A percentile compares a stretch with the other conserved stretches of the same genome.
These are phyloP conservation scores for Schizopygopsis malacanthus DNA, from an alignment of 2,797 vertebrate species.

Conservation along the genomic window DNA sequence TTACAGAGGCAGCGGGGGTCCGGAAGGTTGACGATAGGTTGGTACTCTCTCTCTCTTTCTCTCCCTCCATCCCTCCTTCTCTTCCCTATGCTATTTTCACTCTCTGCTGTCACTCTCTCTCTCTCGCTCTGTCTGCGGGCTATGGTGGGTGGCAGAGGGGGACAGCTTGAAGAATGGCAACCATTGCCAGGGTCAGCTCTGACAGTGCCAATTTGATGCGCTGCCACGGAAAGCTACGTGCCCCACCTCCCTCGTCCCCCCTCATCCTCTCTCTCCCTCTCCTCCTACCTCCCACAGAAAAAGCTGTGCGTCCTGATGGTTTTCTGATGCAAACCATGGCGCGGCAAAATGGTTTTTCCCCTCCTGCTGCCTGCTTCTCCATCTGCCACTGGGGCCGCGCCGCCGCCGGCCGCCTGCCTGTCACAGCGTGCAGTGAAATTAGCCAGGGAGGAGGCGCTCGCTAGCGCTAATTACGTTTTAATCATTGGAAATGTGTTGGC, in stretches of 20 bases:
- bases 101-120: conserved; percentile 56
- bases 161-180: conserved; percentile 93
- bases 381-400: conserved; percentile 98
- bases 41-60: conserved; percentile 62
- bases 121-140: conserved; percentile 22
- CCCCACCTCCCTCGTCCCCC: conserved; percentile 64
- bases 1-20: conserved; percentile 67
- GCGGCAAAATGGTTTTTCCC: conserved; percentile 95
- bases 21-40: conserved; percentile 77
- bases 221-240: conserved; percentile 87
- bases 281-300: conserved; percentile 61
- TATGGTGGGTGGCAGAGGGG: conserved; percentile 62
- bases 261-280: conserved; percentile 51
- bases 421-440: conserved; percentile 99
- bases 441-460: conserved; percentile 99
- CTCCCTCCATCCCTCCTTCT: conserved; percentile 40
- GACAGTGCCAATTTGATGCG: conserved; percentile 92
- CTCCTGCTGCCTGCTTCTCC: conserved; percentile 92
- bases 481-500: conserved; percentile 99
- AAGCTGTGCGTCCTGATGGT: conserved; percentile 93
- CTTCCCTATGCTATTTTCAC: conserved; percentile 49
- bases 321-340: conserved; percentile 98
- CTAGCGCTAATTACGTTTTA: conserved; percentile 99
- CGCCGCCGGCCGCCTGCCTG: conserved; percentile 96
- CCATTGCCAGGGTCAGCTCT: conserved; percentile 90